Evolutionary conservation across 2,113 vertebrate genomes (phyloP).

Genomic region (Prietella phreatophila): DNA sequence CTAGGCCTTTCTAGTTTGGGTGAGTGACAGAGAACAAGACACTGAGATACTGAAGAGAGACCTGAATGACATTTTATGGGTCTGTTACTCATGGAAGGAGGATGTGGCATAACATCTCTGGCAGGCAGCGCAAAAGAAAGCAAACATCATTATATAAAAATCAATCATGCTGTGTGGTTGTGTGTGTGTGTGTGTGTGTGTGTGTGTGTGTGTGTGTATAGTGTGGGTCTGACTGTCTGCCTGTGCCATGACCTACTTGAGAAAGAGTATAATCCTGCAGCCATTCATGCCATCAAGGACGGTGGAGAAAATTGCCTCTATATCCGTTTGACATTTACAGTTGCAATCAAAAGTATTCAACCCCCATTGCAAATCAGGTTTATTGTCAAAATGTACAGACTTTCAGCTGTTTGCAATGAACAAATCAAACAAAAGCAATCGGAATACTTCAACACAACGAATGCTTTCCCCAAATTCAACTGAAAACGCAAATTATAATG

Average conservation of each 20-base stretch:
- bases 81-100: background rate
- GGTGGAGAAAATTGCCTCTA: slow-evolving; percentile 43
- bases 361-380: no score
- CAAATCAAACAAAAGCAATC: no score
- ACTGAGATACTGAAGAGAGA: background rate
- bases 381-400: no score
- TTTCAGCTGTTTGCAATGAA: no score
- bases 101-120: slow-evolving; percentile 18
- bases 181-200: slow-evolving; percentile 13
- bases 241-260: slow-evolving; percentile 56
- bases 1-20: background rate
- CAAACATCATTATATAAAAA: slow-evolving; percentile 42
- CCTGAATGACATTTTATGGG: background rate
- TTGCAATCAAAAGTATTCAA: no score
- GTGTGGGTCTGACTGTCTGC: slow-evolving; percentile 18
- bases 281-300: slow-evolving; percentile 59
- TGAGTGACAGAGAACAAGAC: background rate
- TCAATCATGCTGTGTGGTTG: slow-evolving; percentile 33
- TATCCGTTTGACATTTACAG: slow-evolving; percentile 1
- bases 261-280: slow-evolving; percentile 61
- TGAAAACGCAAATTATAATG: no score
- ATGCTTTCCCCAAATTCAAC: no score
- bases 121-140: background rate
- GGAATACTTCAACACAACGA: no score
- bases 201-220: slow-evolving; percentile 23